Evolutionary conservation across 2,888 invertebrate genomes (phyloP).

Genomic region (Parnassius orleans): DNA sequence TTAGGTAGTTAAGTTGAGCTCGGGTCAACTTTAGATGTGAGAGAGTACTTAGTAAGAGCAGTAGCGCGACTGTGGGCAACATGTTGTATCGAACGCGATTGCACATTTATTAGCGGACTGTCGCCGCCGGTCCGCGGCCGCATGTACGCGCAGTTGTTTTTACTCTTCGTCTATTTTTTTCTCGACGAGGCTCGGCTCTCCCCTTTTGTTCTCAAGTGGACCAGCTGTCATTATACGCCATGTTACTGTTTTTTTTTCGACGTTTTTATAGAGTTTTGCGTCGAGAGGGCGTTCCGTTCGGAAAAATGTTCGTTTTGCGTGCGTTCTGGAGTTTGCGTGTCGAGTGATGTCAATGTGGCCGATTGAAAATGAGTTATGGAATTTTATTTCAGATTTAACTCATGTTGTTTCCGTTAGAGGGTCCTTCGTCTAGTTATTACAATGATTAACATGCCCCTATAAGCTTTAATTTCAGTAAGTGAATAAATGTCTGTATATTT

Average conservation of each 20-base stretch:
- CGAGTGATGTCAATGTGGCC: constrained; percentile 66
- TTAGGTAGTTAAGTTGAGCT: constrained; percentile 38
- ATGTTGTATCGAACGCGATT: constrained; percentile 71
- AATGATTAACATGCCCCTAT: constrained; percentile 28
- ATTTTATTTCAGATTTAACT: constrained; percentile 58
- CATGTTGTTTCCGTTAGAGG: constrained; percentile 52
- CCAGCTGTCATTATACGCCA: constrained; percentile 82
- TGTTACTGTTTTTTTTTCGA: constrained; percentile 80
- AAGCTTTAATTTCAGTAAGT: constrained; percentile 20
- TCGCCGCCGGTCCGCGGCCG: constrained; percentile 55
- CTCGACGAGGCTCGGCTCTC: constrained; percentile 77
- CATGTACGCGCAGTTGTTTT: constrained; percentile 72
- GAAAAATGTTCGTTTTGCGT: constrained; percentile 81
- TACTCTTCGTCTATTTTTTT: constrained; percentile 78
- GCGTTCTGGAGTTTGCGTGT: constrained; percentile 77
- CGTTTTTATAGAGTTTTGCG: constrained; percentile 79
- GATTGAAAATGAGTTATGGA: constrained; percentile 74
- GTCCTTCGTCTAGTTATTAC: constrained; percentile 47
- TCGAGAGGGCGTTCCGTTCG: constrained; percentile 76
- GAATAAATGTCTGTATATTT: constrained; percentile 12
- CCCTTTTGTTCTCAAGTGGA: constrained; percentile 82
- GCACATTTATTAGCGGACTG: constrained; percentile 76
- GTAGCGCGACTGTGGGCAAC: constrained; percentile 29
- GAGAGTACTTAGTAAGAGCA: constrained; percentile 29
- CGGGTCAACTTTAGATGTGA: constrained; percentile 46